Conservation (phyloP, 2,797 vertebrate genomes). For the Crocidura indochinensis region DNA sequence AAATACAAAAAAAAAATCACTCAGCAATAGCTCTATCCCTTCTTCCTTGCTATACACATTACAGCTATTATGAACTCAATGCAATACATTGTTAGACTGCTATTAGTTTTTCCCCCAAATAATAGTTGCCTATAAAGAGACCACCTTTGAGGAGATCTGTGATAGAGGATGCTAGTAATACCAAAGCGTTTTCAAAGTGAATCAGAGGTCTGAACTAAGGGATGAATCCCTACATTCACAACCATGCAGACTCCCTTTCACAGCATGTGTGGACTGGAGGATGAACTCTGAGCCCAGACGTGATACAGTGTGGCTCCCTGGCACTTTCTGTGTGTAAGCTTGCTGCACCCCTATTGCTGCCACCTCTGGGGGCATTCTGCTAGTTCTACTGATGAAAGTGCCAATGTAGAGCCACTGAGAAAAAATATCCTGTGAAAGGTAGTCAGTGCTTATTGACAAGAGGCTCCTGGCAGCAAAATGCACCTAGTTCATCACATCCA, state of each 20-base stretch:
- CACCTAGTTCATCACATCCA: background rate
- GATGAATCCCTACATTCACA: conserved; percentile 52
- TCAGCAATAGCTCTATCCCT: background rate
- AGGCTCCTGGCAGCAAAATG: conserved; percentile 37
- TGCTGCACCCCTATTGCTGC: conserved; percentile 29
- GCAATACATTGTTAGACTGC: background rate
- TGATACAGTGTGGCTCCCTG: background rate
- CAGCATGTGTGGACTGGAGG: conserved; percentile 59
- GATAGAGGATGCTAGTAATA: background rate
- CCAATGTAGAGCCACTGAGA: conserved; percentile 26
- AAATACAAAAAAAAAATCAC: conserved; percentile 37
- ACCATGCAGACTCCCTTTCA: conserved; percentile 8
- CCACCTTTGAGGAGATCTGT: conserved; percentile 56
- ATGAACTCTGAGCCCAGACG: conserved; percentile 35
- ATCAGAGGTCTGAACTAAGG: conserved; percentile 75
- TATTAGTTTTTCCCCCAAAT: conserved; percentile 76
- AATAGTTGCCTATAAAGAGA: conserved; percentile 81
- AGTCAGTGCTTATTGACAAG: conserved; percentile 61
- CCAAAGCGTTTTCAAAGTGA: conserved; percentile 75
- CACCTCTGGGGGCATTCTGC: background rate
- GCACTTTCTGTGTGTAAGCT: background rate
- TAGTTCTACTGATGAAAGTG: conserved; percentile 45
- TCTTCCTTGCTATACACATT: background rate
- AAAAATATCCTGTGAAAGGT: conserved; percentile 27
- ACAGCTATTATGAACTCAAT: background rate